Conservation (phyloP, 2,888 invertebrate genomes). For the Rhagophthalmus giganteus region DNA sequence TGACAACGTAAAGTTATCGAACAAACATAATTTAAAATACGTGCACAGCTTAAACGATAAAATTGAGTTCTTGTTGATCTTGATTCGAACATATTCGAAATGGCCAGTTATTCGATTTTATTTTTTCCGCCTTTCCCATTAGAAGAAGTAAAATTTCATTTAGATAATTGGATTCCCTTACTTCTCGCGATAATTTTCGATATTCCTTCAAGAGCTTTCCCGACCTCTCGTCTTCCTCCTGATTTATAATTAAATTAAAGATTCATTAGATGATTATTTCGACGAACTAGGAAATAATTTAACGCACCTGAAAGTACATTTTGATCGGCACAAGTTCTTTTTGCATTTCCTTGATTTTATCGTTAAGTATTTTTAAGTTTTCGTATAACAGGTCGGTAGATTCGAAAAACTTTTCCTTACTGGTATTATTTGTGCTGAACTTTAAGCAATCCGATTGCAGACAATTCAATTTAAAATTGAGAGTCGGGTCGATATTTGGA, state of each 20-base stretch:
- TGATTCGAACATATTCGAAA: constrained; percentile 30
- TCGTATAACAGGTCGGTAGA: constrained; percentile 23
- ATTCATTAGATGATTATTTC: too few relatives aligned
- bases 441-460: constrained; percentile 6
- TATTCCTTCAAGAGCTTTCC: constrained; percentile 54
- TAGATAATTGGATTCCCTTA: constrained; percentile 58
- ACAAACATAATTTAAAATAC: constrained; percentile 12
- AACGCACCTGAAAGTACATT: constrained; percentile 42
- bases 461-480: constrained; percentile 9
- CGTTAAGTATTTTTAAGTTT: constrained; percentile 41
- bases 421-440: constrained; percentile 2
- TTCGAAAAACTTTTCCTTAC: constrained; percentile 26
- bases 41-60: constrained; percentile 32
- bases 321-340: constrained; percentile 37
- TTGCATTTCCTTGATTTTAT: constrained; percentile 43
- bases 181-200: constrained; percentile 56
- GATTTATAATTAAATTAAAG: too few relatives aligned
- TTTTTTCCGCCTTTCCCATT: constrained; percentile 56
- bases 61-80: constrained; percentile 22
- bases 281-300: too few relatives aligned
- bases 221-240: constrained; percentile 47
- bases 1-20: constrained; percentile 18
- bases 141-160: constrained; percentile 62
- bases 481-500: not conserved
- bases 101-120: constrained; percentile 44